phyloP scores from a whole-genome alignment of 2,888 invertebrate genomes.

The Melanophora roralis region DNA sequence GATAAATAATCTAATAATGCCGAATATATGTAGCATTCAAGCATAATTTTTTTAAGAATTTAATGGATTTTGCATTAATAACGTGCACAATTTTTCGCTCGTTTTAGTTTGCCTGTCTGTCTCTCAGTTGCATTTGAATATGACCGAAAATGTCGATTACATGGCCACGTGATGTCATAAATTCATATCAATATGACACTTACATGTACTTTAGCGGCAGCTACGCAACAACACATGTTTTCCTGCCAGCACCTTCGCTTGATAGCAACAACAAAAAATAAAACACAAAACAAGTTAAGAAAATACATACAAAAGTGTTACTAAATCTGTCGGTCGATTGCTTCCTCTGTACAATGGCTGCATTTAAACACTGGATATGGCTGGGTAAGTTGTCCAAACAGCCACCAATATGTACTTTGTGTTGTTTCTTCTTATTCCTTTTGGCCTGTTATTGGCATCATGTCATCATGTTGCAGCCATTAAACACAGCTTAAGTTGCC shows the following conservation, averaged over 20 bases:
- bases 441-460: conserved; percentile 42
- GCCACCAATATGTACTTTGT: conserved; percentile 23
- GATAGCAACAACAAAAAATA: neutral
- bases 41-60: neutral
- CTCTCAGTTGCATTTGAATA: conserved; percentile 46
- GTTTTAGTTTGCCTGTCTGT: neutral
- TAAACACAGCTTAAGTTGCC: conserved; percentile 59
- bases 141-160: conserved; percentile 58
- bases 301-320: conserved; percentile 26
- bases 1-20: too few species aligned
- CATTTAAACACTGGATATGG: conserved; percentile 7
- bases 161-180: conserved; percentile 74
- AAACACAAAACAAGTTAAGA: neutral
- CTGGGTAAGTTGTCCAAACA: conserved; percentile 40
- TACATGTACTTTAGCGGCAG: conserved; percentile 72
- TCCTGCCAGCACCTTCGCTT: conserved; percentile 57
- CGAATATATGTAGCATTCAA: too few species aligned
- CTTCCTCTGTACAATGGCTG: neutral
- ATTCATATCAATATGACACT: conserved; percentile 76
- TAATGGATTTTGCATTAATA: neutral
- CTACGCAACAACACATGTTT: conserved; percentile 64
- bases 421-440: neutral
- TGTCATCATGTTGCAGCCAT: conserved; percentile 58
- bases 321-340: conserved; percentile 6
- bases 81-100: neutral